phyloP scores from a whole-genome alignment of 2,888 invertebrate genomes.

The Salpingus planirostris region DNA sequence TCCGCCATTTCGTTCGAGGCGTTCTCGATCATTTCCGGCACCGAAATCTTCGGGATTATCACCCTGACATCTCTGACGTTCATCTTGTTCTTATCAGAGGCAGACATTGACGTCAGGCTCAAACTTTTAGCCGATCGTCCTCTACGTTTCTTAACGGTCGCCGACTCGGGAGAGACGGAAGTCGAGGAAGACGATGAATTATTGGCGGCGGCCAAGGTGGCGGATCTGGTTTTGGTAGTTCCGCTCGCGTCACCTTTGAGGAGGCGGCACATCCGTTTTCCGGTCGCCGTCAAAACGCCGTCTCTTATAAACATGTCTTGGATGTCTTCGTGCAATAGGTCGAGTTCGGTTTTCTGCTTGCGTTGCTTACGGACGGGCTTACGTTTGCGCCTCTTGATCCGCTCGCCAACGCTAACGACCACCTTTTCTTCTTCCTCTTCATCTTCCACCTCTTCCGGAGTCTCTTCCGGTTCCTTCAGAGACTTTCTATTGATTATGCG shows the following conservation, averaged over 20 bases:
- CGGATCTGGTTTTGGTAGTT: slow-evolving; percentile 4
- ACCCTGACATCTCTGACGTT: slow-evolving; percentile 8
- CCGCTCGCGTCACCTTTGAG: slow-evolving; percentile 29
- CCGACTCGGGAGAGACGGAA: no score
- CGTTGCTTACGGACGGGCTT: slow-evolving; percentile 25
- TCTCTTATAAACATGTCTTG: slow-evolving; percentile 61
- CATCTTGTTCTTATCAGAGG: slow-evolving; percentile 4
- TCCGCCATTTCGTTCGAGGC: neutral
- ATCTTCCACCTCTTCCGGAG: slow-evolving; percentile 11
- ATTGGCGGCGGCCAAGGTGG: no score
- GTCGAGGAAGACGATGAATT: no score
- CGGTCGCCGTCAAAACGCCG: slow-evolving; percentile 54
- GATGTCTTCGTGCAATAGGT: slow-evolving; percentile 58
- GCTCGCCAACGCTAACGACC: slow-evolving; percentile 7
- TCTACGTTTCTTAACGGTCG: neutral
- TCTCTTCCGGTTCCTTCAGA: slow-evolving; percentile 2
- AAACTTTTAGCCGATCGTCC: slow-evolving; percentile 3
- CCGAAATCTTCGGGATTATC: slow-evolving; percentile 16
- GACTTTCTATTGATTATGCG: no score
- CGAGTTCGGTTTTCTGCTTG: slow-evolving; percentile 46
- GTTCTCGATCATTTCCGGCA: neutral
- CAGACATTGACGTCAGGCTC: neutral
- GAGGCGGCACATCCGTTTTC: slow-evolving; percentile 55
- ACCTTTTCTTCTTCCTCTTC: slow-evolving; percentile 6
- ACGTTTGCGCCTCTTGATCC: slow-evolving; percentile 9